phyloP scores from a whole-genome alignment of 2,113 vertebrate genomes.

The Thamnophis sirtalis region DNA sequence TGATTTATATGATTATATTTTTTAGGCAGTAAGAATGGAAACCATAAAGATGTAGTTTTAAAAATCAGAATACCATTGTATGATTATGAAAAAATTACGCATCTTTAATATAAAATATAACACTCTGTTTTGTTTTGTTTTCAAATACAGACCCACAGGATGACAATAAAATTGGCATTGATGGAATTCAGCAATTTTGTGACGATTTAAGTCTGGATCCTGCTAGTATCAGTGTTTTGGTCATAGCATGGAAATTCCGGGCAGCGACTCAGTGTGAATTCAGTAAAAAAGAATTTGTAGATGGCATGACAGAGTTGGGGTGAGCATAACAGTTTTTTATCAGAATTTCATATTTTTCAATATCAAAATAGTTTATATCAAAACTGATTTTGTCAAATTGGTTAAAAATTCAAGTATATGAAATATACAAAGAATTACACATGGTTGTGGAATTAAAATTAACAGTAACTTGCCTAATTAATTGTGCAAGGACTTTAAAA shows the following conservation, averaged over 20 bases:
- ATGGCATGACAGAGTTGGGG: slow-evolving; percentile 94
- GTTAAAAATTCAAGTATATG: neutral
- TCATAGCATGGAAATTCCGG: slow-evolving; percentile 93
- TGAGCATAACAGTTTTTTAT: slow-evolving; percentile 63
- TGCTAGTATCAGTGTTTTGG: slow-evolving; percentile 88
- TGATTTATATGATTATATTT: neutral
- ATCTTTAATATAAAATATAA: slow-evolving; percentile 21
- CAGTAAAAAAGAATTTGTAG: slow-evolving; percentile 92
- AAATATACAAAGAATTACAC: neutral
- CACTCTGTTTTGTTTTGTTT: slow-evolving; percentile 19
- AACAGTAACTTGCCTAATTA: neutral
- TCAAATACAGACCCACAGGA: slow-evolving; percentile 85
- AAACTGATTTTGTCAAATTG: neutral
- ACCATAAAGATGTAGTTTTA: neutral
- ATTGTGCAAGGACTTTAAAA: neutral
- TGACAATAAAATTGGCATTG: slow-evolving; percentile 95
- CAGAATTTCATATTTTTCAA: neutral
- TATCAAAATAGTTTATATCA: neutral
- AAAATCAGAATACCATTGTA: neutral
- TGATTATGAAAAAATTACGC: neutral
- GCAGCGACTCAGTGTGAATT: slow-evolving; percentile 96
- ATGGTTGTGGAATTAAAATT: neutral
- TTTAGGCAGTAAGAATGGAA: neutral
- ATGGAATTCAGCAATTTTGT: slow-evolving; percentile 95
- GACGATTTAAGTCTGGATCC: slow-evolving; percentile 90